These are phyloP conservation scores for Sycobia sp. DNA, from an alignment of 1,140 invertebrate genomes.

Conservation along the genomic window DNA sequence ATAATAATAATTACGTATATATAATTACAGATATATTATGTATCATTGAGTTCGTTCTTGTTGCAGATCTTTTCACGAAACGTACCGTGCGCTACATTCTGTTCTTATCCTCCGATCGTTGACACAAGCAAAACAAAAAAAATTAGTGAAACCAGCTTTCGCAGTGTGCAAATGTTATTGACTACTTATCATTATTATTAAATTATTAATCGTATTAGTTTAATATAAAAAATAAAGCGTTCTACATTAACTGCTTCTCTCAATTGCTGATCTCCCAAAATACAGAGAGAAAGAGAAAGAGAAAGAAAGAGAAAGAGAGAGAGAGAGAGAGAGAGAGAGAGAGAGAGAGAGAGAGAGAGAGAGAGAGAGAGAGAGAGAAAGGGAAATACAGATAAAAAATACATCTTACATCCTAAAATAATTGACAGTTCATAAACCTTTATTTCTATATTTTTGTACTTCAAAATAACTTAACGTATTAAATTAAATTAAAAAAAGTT, in stretches of 20 bases:
- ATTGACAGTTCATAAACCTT: no score
- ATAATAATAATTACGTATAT: conserved; percentile 33
- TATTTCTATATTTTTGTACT: no score
- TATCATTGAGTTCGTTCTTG: conserved; percentile 43
- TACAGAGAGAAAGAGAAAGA: no score
- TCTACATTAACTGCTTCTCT: conserved; percentile 11
- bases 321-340: no score
- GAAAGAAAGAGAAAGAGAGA: no score
- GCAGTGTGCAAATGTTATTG: conserved; percentile 15
- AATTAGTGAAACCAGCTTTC: conserved; percentile 23
- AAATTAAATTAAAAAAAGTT: conserved; percentile 20
- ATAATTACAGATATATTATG: conserved; percentile 24
- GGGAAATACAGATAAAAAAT: no score
- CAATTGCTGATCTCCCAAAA: no score
- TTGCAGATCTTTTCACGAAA: conserved; percentile 39
- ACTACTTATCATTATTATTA: conserved; percentile 24
- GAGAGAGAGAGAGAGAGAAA: no score
- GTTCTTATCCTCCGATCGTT: conserved; percentile 25
- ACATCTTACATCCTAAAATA: no score
- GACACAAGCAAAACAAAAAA: conserved; percentile 7
- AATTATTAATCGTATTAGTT: no score
- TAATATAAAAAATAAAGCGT: conserved; percentile 18
- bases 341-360: no score
- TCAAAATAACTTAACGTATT: no score
- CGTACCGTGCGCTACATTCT: conserved; percentile 16